Evolutionary conservation across 2,797 vertebrate genomes (phyloP), one percentile per base, ranked within the genome.

Genomic region (Lagorchestes hirsutus): DNA sequence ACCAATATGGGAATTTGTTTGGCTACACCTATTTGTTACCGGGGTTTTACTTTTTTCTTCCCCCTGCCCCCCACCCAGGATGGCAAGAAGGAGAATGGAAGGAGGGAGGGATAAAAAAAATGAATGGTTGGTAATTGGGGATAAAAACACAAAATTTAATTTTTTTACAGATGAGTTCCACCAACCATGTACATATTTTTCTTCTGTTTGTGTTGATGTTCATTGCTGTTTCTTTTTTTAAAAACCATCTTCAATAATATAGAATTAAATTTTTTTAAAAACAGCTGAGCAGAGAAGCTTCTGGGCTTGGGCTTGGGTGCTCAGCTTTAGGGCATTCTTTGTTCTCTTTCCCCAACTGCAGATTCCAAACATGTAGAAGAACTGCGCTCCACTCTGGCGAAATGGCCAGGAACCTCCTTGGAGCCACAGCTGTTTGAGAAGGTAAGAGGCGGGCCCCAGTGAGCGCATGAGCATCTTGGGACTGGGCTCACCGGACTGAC

Each of bases 381-480:
- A 82, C 90, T 97, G 4, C 55, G 40, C 0, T 28, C 54, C 54
- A 55, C 27, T 56, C 93, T 97, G 55, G 8, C 9, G 56, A 92
- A 56, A 74, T 97, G 82, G 90, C 10, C 31, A 93, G 90, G 92
- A 96, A 91, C 55, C 28, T 94, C 92, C 92, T 99, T 99, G 99
- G 92, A 98, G 97, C 99, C 99, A 94, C 98, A 99, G 93, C 95
- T 98, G 95, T 99, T 99, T 94, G 99, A 99, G 97, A 99, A 99
- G 99, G 99, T 99, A 98, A 11, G 95, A 54, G 58, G 54, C 58
- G 31, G 34, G 13, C 50, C 67, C 40, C 5, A 4, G 58, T 12
- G 52, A 28, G 67, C 28, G 40, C 31, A 28, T 0, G 22, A 31
- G 29, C 40, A 29, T 59, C 82, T 13, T 34, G 0, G 31, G 67